Percentiles rank a stretch among this genome's conserved stretches.
These are phyloP conservation scores for Pseudomyrmex dendroicus DNA, from an alignment of 1,140 invertebrate species.

Conservation along the genomic window DNA sequence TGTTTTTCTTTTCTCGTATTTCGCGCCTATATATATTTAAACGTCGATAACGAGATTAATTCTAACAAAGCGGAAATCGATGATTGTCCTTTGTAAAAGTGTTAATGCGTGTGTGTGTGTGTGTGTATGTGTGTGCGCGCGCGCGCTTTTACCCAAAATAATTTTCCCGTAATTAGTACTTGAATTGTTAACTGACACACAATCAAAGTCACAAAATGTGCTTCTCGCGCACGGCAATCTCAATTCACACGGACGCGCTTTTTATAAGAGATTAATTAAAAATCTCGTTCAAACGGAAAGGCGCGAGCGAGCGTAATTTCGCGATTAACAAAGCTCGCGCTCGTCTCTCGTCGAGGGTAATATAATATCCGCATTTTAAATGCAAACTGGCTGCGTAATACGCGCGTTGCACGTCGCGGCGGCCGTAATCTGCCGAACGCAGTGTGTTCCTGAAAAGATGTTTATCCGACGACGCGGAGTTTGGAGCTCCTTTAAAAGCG, in stretches of 20 bases:
- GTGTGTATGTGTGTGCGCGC: too few relatives aligned
- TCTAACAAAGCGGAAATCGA: neutral
- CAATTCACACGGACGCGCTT: too few relatives aligned
- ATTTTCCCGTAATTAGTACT: slow-evolving; percentile 1
- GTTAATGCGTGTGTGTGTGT: neutral
- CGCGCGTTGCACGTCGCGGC: neutral
- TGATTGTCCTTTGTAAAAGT: neutral
- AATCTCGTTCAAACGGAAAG: neutral
- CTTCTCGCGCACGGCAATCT: neutral
- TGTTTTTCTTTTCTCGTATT: too few relatives aligned
- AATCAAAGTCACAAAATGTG: slow-evolving; percentile 15
- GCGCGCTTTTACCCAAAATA: neutral
- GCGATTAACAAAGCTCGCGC: too few relatives aligned
- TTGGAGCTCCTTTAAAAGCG: neutral
- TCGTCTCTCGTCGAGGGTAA: neutral
- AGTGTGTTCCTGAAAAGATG: neutral
- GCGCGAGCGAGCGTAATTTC: neutral
- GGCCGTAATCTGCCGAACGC: neutral
- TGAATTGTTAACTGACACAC: neutral
- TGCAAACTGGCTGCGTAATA: neutral
- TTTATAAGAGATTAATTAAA: slow-evolving; percentile 21
- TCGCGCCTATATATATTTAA: too few relatives aligned
- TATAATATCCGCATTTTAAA: slow-evolving; percentile 13
- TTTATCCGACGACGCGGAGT: neutral
- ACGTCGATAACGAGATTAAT: neutral